A percentile compares a stretch with the other conserved stretches of the same genome.
Evolutionary conservation across 2,888 invertebrate species (phyloP).

Genomic region (Andrena bucephala): DNA sequence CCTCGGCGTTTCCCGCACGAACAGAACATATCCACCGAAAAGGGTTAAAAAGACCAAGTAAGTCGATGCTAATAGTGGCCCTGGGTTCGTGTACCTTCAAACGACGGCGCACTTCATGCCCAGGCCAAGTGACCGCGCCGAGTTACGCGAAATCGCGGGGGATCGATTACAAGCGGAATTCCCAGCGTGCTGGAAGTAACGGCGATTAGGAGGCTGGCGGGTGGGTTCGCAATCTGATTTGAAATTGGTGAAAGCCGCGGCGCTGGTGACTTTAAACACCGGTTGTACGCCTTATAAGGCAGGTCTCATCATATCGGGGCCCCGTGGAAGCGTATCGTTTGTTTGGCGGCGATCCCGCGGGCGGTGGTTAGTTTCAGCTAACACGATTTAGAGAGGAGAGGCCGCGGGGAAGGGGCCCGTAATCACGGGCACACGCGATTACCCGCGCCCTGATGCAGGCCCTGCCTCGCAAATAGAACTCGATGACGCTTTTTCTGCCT

Average conservation of each 20-base stretch:
- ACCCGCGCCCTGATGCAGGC: slow-evolving; percentile 12
- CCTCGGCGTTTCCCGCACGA: too few relatives aligned
- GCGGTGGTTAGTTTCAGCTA: background rate
- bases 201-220: slow-evolving; percentile 72
- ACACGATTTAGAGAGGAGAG: slow-evolving; percentile 29
- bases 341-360: background rate
- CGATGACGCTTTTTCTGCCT: slow-evolving; percentile 35
- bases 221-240: slow-evolving; percentile 65
- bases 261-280: slow-evolving; percentile 69
- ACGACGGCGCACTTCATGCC: background rate
- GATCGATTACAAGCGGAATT: slow-evolving; percentile 64
- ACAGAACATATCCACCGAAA: too few relatives aligned
- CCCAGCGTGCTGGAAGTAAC: slow-evolving; percentile 34
- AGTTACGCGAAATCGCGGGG: slow-evolving; percentile 51
- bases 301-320: slow-evolving; percentile 63
- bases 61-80: background rate
- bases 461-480: slow-evolving; percentile 27
- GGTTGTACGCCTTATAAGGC: slow-evolving; percentile 68
- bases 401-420: background rate
- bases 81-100: background rate
- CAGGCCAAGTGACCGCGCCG: slow-evolving; percentile 30
- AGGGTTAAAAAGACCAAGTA: background rate
- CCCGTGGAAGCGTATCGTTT: slow-evolving; percentile 25
- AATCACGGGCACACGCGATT: slow-evolving; percentile 47
- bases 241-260: slow-evolving; percentile 74